Conservation (phyloP, 2,888 invertebrate genomes). For the Busseola fusca region DNA sequence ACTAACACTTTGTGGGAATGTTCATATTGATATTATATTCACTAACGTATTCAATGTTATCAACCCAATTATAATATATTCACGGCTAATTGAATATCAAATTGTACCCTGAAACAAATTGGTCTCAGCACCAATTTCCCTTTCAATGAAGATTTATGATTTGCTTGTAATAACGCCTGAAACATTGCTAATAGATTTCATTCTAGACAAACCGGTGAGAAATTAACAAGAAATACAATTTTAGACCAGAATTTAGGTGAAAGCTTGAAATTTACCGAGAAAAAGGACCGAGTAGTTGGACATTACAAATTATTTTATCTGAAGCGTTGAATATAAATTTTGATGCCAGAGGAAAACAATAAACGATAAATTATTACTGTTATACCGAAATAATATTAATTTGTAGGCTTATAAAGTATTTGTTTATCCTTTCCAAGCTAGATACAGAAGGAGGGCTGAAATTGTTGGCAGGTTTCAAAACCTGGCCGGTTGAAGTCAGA, state of each 20-base stretch:
- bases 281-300: background rate
- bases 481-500: too few relatives aligned
- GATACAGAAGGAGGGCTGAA: background rate
- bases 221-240: conserved; percentile 30
- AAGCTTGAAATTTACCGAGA: conserved; percentile 9
- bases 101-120: conserved; percentile 47
- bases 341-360: conserved; percentile 6
- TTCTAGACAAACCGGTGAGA: conserved; percentile 32
- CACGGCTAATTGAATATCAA: conserved; percentile 61
- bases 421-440: background rate
- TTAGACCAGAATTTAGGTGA: conserved; percentile 27
- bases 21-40: conserved; percentile 56
- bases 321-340: conserved; percentile 15
- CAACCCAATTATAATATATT: conserved; percentile 58
- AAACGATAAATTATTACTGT: conserved; percentile 8
- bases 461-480: conserved; percentile 3
- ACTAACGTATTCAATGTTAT: conserved; percentile 47
- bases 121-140: conserved; percentile 48
- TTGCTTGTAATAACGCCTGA: conserved; percentile 41
- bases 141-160: conserved; percentile 55
- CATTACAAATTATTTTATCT: conserved; percentile 22
- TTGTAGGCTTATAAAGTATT: conserved; percentile 14
- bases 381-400: conserved; percentile 17
- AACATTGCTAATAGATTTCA: conserved; percentile 46
- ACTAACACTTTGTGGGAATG: conserved; percentile 37